Base-by-base conservation (phyloP, 2,113 vertebrate species). In the Osmerus eperlanus region DNA sequence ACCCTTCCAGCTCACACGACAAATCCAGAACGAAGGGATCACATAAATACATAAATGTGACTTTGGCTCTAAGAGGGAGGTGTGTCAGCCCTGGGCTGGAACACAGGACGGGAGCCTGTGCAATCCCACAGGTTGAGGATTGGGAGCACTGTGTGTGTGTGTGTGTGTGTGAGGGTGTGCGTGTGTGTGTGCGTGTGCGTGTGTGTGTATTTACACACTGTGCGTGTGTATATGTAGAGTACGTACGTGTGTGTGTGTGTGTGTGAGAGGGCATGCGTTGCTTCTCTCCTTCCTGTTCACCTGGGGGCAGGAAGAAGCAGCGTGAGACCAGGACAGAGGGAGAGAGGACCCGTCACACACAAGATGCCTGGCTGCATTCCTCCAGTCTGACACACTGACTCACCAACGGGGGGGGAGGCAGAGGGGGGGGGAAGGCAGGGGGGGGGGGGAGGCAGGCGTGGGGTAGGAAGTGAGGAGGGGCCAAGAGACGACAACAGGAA, bases 41-140 rank as follows among this genome's bases (percentile, higher is more conserved):
- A 36, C 32, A 36, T 36, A 36, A 4, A 36, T 36, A 36, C 32
- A 36, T 36, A 0, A 36, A 36, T 36, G 32, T 36, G 32, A 36
- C 32, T 36, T 36, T 36, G 32, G 32, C 4, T 36, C 1, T 36
- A 36, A 36, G 32, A 54, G 53, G 16, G 53, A 54, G 8, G 53
- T 2, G 13, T 54, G 53, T 54, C 3, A 18, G 13, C 53, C 4
- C 32, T 36, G 32, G 32, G 32, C 32, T 36, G 25, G 25, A 28
- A 28, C 25, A 28, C 25, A 28, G 25, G 25, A 28, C 25, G 32
- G 32, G 32, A 6, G 32, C 4, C 21, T 21, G 21, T 21, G 21
- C 1, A 73, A 68, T 72, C 65, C 41, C 56, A 62, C 62, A 28
- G 60, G 77, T 74, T 75, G 78, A 81, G 81, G 66, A 78, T 77